Evolutionary conservation across 2,888 invertebrate species (phyloP).

Genomic region (Copidosoma aretas): DNA sequence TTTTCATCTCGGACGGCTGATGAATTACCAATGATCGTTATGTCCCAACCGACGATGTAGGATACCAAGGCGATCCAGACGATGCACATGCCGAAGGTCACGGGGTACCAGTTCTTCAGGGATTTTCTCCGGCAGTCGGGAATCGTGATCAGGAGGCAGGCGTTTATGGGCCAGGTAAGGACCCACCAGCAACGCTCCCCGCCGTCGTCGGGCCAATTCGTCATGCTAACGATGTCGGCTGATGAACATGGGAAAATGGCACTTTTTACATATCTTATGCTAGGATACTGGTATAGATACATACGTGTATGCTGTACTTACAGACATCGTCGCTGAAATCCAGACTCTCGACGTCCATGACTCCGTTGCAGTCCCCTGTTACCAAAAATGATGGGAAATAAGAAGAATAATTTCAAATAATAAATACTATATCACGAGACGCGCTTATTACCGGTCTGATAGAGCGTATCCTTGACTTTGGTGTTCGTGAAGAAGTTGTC

Average conservation of each 20-base stretch:
- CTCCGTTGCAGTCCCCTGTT: conserved; percentile 30
- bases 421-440: too few species aligned
- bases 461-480: conserved; percentile 38
- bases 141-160: conserved; percentile 74
- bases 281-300: too few species aligned
- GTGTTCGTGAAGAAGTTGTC: conserved; percentile 42
- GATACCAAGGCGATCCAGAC: conserved; percentile 82
- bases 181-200: conserved; percentile 69
- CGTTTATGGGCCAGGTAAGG: conserved; percentile 77
- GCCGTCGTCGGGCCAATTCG: conserved; percentile 66
- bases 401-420: not conserved
- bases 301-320: conserved; percentile 17
- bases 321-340: conserved; percentile 45
- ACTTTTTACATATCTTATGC: not conserved
- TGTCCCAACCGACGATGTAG: conserved; percentile 87
- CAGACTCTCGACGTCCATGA: conserved; percentile 43
- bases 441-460: conserved; percentile 43
- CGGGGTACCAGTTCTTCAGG: conserved; percentile 65
- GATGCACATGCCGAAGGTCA: conserved; percentile 82
- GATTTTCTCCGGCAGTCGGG: conserved; percentile 76
- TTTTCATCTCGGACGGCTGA: not conserved
- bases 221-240: conserved; percentile 63
- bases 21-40: conserved; percentile 76
- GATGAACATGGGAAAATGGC: not conserved
- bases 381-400: not conserved